Percentiles rank a stretch among this genome's conserved stretches.
These are phyloP conservation scores for Sepioteuthis lessoniana DNA, from an alignment of 2,888 invertebrate genomes.

Conservation along the genomic window DNA sequence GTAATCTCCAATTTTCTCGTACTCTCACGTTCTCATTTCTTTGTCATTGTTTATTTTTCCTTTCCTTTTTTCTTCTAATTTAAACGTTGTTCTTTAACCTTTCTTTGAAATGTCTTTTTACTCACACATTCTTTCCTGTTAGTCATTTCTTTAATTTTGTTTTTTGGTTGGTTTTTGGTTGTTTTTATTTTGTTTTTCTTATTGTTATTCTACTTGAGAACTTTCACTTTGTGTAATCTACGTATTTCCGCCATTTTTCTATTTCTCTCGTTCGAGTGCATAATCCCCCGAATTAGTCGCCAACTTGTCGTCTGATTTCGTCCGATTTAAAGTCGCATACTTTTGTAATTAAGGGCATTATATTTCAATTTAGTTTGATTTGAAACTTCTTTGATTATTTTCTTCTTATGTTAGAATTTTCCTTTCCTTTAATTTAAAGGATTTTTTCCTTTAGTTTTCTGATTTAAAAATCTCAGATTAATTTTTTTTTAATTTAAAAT, in stretches of 20 bases:
- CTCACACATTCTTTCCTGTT: background rate
- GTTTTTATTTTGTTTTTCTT: background rate
- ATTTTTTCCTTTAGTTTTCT: background rate
- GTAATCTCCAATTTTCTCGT: background rate
- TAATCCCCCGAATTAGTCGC: background rate
- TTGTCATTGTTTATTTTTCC: background rate
- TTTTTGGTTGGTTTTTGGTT: too few species aligned
- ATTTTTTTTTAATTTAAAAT: background rate
- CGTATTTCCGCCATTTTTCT: background rate
- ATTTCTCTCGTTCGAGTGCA: background rate
- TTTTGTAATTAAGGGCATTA: background rate
- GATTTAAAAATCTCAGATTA: background rate
- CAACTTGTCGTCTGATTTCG: background rate
- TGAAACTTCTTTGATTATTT: background rate
- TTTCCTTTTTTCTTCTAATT: background rate
- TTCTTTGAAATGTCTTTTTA: background rate
- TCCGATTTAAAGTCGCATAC: background rate
- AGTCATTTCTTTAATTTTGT: background rate
- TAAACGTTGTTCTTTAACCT: background rate
- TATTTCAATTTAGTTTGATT: background rate
- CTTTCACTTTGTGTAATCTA: background rate
- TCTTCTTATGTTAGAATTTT: background rate
- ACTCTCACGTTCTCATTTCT: background rate
- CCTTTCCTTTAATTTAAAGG: background rate
- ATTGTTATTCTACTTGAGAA: background rate